These are phyloP conservation scores for Orius insidiosus DNA, from an alignment of 1,140 invertebrate species.

Conservation along the genomic window DNA sequence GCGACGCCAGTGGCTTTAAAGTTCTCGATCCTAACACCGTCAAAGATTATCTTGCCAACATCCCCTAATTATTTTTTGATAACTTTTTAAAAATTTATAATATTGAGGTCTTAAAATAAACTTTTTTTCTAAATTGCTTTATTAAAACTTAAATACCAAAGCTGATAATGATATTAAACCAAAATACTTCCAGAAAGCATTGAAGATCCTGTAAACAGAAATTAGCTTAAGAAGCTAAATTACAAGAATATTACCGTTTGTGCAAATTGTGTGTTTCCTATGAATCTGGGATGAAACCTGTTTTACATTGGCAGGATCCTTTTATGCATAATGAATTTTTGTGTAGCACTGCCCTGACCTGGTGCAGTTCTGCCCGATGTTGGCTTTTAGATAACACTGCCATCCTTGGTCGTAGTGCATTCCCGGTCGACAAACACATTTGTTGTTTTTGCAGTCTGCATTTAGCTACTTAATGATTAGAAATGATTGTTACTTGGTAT, in stretches of 20 bases:
- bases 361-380: constrained; percentile 1
- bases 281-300: neutral
- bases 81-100: neutral
- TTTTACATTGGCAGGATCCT: neutral
- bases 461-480: neutral
- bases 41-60: constrained; percentile 92
- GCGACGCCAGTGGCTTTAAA: constrained; percentile 79
- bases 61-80: constrained; percentile 40
- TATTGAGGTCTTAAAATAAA: neutral
- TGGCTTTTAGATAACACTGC: neutral
- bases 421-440: neutral
- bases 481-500: neutral
- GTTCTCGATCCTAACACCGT: constrained; percentile 81
- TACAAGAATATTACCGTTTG: too few relatives aligned
- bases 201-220: too few relatives aligned
- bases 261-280: too few relatives aligned
- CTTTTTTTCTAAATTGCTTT: too few relatives aligned
- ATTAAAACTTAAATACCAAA: too few relatives aligned
- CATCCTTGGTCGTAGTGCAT: constrained; percentile 3
- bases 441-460: neutral
- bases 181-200: too few relatives aligned
- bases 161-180: too few relatives aligned
- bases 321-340: neutral
- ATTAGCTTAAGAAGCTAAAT: too few relatives aligned
- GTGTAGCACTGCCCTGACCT: constrained; percentile 1